phyloP scores from a whole-genome alignment of 2,888 invertebrate species.

The Congeria kusceri region DNA sequence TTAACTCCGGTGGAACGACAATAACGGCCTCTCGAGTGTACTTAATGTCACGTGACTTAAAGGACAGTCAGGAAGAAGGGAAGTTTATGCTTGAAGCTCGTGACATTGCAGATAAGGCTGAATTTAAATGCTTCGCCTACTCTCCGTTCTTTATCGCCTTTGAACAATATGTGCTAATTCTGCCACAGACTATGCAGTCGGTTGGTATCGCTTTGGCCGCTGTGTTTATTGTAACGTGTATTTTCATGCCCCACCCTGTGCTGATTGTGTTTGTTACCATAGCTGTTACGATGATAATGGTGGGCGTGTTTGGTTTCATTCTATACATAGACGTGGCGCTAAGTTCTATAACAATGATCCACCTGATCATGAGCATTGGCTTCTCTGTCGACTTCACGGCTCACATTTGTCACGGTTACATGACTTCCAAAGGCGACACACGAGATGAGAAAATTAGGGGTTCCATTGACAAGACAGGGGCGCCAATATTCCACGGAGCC shows the following conservation, averaged over 20 bases:
- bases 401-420: constrained; percentile 71
- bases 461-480: constrained; percentile 63
- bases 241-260: constrained; percentile 78
- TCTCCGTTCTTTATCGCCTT: constrained; percentile 72
- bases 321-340: constrained; percentile 65
- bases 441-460: constrained; percentile 48
- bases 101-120: constrained; percentile 63
- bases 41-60: constrained; percentile 95
- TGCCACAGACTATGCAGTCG: constrained; percentile 75
- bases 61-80: constrained; percentile 88
- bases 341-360: constrained; percentile 79
- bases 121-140: constrained; percentile 68
- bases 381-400: constrained; percentile 77
- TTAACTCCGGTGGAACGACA: constrained; percentile 31
- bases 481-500: constrained; percentile 69
- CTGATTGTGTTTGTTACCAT: constrained; percentile 69
- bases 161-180: constrained; percentile 77
- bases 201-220: constrained; percentile 76
- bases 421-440: constrained; percentile 41
- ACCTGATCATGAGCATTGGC: constrained; percentile 79
- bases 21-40: constrained; percentile 92
- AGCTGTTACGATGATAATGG: constrained; percentile 74
- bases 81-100: constrained; percentile 72
- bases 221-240: constrained; percentile 73
- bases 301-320: constrained; percentile 76